A percentile compares a stretch with the other conserved stretches of the same genome.
Conservation (phyloP, 2,113 vertebrate species). For the Forbesichthys papilliferus region DNA sequence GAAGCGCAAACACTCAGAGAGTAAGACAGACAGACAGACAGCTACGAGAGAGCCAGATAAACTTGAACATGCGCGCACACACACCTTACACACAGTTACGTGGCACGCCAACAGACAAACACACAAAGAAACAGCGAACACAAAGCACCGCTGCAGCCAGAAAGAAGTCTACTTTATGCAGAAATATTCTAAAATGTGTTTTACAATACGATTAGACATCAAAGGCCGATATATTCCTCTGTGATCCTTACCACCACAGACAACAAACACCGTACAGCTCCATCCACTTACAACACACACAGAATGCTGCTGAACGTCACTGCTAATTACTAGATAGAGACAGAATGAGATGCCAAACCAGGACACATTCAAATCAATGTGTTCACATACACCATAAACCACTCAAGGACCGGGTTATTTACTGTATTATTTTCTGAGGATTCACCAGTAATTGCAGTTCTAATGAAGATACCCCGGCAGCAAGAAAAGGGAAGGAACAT, state of each 20-base stretch:
- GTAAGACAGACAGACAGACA: constrained; percentile 56
- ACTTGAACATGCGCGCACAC: constrained; percentile 1
- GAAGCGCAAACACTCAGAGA: constrained; percentile 55
- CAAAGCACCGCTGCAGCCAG: constrained; percentile 68
- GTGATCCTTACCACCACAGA: constrained; percentile 78
- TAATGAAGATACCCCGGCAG: constrained; percentile 30
- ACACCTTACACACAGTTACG: constrained; percentile 26
- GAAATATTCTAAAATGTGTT: constrained; percentile 82
- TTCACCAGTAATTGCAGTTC: constrained; percentile 49
- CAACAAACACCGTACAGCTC: constrained; percentile 69
- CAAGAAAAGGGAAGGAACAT: constrained; percentile 39
- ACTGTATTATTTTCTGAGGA: constrained; percentile 49
- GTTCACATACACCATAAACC: constrained; percentile 51
- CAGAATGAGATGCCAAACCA: constrained; percentile 69
- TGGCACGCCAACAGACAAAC: constrained; percentile 24
- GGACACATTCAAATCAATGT: constrained; percentile 72
- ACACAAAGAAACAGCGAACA: constrained; percentile 67
- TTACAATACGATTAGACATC: constrained; percentile 85
- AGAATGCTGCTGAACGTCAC: constrained; percentile 73
- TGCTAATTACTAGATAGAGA: constrained; percentile 77
- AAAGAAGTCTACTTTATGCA: constrained; percentile 76
- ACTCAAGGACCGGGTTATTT: constrained; percentile 62
- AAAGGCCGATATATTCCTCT: constrained; percentile 81
- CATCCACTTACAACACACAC: constrained; percentile 65
- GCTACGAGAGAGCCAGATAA: neutral